These are phyloP conservation scores for Lasioglossum albipes DNA, from an alignment of 1,140 invertebrate species.

Conservation along the genomic window DNA sequence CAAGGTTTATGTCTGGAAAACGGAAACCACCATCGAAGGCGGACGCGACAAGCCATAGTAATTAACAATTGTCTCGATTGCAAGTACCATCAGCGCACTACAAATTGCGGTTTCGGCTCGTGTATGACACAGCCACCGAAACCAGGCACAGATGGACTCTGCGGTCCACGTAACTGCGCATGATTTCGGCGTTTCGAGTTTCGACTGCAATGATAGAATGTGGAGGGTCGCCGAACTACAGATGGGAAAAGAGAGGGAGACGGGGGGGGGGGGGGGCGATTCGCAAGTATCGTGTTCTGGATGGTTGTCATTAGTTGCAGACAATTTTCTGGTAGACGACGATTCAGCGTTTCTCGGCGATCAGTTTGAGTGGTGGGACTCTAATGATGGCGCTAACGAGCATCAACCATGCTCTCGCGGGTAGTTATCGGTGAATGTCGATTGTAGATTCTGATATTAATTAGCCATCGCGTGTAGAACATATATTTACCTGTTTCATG, in stretches of 20 bases:
- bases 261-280: no score
- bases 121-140: neutral
- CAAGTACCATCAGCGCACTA: neutral
- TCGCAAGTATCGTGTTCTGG: neutral
- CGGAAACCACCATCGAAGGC: neutral
- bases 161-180: neutral
- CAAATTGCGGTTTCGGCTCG: conserved; percentile 1
- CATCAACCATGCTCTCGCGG: neutral
- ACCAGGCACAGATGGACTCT: neutral
- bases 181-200: neutral
- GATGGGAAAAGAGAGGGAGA: no score
- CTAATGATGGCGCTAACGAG: neutral
- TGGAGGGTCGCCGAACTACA: no score
- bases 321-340: conserved; percentile 3
- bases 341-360: neutral
- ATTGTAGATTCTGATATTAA: neutral
- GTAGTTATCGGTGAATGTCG: neutral
- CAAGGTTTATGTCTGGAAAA: conserved; percentile 13
- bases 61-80: conserved; percentile 31
- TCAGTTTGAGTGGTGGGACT: neutral
- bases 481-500: no score
- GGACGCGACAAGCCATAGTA: conserved; percentile 7
- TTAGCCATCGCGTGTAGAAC: no score
- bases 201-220: neutral
- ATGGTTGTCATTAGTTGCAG: conserved; percentile 6